phyloP scores from a whole-genome alignment of 2,113 vertebrate species.

The Syrmaticus mikado region DNA sequence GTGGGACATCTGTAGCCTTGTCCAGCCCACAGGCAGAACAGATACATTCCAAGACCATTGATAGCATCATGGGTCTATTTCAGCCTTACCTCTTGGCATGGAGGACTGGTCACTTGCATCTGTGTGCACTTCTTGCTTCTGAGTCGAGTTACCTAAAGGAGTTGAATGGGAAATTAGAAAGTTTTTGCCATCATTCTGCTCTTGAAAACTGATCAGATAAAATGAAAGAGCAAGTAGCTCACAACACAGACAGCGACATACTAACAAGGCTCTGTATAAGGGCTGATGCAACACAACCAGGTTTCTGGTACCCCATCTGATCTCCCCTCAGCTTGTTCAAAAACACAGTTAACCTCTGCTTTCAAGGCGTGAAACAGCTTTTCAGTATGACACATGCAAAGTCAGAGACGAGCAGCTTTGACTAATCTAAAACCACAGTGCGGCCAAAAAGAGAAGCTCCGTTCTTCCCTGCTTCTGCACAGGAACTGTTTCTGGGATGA shows the following conservation, averaged over 20 bases:
- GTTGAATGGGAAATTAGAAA: background rate
- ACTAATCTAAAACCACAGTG: background rate
- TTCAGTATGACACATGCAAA: background rate
- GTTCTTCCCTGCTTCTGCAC: background rate
- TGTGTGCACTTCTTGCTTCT: background rate
- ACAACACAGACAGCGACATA: background rate
- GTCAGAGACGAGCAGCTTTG: rapidly evolving
- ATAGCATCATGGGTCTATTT: background rate
- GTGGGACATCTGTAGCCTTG: background rate
- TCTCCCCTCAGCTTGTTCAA: background rate
- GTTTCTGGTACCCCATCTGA: background rate
- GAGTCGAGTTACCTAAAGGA: background rate
- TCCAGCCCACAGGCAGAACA: background rate
- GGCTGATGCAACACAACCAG: background rate
- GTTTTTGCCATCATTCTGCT: background rate
- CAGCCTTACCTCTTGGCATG: constrained; percentile 5
- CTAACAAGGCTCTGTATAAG: background rate
- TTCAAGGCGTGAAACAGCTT: background rate
- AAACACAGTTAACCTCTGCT: background rate
- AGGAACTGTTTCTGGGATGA: background rate
- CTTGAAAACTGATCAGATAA: background rate
- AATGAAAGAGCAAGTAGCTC: background rate
- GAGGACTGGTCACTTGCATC: rapidly evolving
- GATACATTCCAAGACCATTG: background rate
- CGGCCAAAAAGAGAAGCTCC: background rate